Conservation (phyloP, 2,797 vertebrate species). For the Arctocebus calabarensis region DNA sequence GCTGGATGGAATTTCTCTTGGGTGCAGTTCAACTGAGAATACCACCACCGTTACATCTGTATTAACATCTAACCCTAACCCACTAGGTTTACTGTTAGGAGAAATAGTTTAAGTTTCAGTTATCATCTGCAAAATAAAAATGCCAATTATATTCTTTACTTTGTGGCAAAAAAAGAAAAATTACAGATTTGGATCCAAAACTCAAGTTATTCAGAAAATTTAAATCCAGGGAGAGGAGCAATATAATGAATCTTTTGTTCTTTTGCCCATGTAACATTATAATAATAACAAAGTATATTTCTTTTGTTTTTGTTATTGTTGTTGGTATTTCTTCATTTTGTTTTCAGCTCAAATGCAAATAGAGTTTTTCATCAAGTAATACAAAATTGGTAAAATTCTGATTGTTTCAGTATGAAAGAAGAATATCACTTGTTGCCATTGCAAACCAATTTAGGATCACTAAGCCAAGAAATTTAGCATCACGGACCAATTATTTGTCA, state of each 20-base stretch:
- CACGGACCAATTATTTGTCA: background rate
- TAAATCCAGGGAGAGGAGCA: background rate
- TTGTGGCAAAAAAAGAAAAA: constrained; percentile 25
- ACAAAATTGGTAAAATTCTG: constrained; percentile 6
- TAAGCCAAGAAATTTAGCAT: background rate
- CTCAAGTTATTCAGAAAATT: background rate
- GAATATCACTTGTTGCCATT: background rate
- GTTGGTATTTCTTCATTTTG: background rate
- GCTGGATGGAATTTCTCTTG: background rate
- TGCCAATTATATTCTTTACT: background rate
- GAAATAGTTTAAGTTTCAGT: background rate
- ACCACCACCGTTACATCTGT: background rate
- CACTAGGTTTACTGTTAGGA: background rate
- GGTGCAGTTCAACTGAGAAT: constrained; percentile 25
- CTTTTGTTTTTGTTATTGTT: background rate
- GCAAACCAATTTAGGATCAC: background rate
- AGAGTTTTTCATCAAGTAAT: background rate
- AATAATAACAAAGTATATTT: background rate
- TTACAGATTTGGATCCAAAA: background rate
- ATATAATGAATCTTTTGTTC: background rate
- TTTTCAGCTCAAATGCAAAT: constrained; percentile 16
- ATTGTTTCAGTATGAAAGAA: constrained; percentile 20
- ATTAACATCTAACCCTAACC: constrained; percentile 44
- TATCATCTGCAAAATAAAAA: constrained; percentile 41
- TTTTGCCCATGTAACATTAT: background rate